These are phyloP conservation scores for Oscheius sp. DNA, from an alignment of 2,888 invertebrate genomes.

Conservation along the genomic window DNA sequence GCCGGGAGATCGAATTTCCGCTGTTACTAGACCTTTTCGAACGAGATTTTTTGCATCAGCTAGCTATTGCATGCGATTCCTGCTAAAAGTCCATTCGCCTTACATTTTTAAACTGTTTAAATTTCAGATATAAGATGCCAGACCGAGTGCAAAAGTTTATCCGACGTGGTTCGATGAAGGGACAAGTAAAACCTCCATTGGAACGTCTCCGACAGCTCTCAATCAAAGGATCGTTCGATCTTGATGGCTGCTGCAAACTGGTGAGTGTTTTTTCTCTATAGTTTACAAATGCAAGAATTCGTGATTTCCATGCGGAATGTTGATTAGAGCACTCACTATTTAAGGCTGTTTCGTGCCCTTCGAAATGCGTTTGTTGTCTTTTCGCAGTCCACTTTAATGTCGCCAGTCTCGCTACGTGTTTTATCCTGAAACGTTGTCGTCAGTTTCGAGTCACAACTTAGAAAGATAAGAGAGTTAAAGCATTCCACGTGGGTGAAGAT, in stretches of 20 bases:
- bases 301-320: not conserved
- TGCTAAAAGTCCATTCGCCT: too few species aligned
- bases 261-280: not conserved
- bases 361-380: not conserved
- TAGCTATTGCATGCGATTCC: too few species aligned
- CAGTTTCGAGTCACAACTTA: too few species aligned
- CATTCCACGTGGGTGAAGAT: too few species aligned
- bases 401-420: too few species aligned
- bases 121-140: conserved; percentile 20
- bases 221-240: conserved; percentile 37
- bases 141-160: conserved; percentile 6
- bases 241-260: conserved; percentile 28
- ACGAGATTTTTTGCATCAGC: too few species aligned
- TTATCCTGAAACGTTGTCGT: too few species aligned
- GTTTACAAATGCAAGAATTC: too few species aligned
- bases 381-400: too few species aligned
- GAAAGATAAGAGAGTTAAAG: too few species aligned
- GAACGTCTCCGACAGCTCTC: conserved; percentile 38
- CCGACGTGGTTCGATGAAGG: conserved; percentile 25
- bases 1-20: not conserved
- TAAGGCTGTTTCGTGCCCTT: not conserved
- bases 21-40: not conserved
- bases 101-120: too few species aligned
- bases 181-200: conserved; percentile 35
- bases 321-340: too few species aligned